These are phyloP conservation scores for Cantharis rustica DNA, from an alignment of 2,888 invertebrate genomes.

Conservation along the genomic window DNA sequence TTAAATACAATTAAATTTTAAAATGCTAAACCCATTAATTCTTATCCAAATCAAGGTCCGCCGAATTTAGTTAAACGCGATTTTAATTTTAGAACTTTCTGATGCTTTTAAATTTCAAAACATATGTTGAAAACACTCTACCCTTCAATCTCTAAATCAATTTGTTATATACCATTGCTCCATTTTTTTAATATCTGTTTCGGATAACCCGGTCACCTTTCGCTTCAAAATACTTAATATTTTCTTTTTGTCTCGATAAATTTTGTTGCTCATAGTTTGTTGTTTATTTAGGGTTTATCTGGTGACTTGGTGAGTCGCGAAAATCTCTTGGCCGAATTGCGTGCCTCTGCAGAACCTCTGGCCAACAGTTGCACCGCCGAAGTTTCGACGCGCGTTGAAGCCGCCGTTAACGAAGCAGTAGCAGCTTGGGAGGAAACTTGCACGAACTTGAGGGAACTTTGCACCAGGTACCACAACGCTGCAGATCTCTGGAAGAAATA, in stretches of 20 bases:
- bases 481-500: conserved; percentile 82
- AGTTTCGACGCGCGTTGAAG: conserved; percentile 73
- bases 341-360: conserved; percentile 72
- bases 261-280: background rate
- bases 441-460: conserved; percentile 74
- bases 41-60: background rate
- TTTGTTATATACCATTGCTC: background rate
- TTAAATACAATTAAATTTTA: background rate
- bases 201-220: background rate
- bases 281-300: conserved; percentile 68
- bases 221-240: background rate
- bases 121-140: background rate
- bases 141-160: background rate
- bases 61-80: background rate
- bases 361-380: conserved; percentile 71
- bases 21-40: background rate
- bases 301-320: conserved; percentile 77
- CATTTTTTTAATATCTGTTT: background rate
- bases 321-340: conserved; percentile 72
- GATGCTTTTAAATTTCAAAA: background rate
- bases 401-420: conserved; percentile 78
- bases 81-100: background rate
- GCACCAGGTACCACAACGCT: conserved; percentile 78
- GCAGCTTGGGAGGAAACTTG: conserved; percentile 82
- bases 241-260: background rate